phyloP scores from a whole-genome alignment of 2,888 invertebrate genomes.

The Torymus texanus region DNA sequence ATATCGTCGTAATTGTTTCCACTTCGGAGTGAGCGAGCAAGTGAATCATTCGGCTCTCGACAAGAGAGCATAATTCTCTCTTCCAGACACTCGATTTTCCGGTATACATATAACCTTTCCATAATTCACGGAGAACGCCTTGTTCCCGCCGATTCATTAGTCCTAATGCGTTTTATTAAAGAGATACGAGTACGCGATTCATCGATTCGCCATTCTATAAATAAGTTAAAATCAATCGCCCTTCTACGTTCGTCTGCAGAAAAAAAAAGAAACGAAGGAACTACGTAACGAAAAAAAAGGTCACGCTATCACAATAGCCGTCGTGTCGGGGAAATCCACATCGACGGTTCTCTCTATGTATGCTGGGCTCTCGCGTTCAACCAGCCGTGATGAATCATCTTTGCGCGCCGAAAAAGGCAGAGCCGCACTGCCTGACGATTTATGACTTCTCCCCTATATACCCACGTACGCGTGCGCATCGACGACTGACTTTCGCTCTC shows the following conservation, averaged over 20 bases:
- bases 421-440: neutral
- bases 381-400: no score
- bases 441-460: neutral
- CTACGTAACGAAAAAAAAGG: no score
- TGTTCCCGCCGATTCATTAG: neutral
- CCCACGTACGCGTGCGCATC: neutral
- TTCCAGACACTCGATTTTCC: constrained; percentile 1
- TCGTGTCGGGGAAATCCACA: no score
- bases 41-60: constrained; percentile 17
- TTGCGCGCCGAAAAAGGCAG: no score
- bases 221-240: no score
- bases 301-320: no score
- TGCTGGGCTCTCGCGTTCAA: no score
- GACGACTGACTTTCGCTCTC: neutral
- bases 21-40: neutral
- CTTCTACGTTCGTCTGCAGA: no score
- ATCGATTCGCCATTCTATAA: no score
- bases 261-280: no score
- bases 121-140: constrained; percentile 17
- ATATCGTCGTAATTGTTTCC: constrained; percentile 25
- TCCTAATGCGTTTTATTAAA: constrained; percentile 5
- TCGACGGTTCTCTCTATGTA: no score
- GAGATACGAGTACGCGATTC: neutral
- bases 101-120: neutral
- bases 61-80: constrained; percentile 27